Percentiles rank a stretch among this genome's conserved stretches.
These are phyloP conservation scores for Phylloscopus whistleri DNA, from an alignment of 2,113 vertebrate genomes.

Conservation along the genomic window DNA sequence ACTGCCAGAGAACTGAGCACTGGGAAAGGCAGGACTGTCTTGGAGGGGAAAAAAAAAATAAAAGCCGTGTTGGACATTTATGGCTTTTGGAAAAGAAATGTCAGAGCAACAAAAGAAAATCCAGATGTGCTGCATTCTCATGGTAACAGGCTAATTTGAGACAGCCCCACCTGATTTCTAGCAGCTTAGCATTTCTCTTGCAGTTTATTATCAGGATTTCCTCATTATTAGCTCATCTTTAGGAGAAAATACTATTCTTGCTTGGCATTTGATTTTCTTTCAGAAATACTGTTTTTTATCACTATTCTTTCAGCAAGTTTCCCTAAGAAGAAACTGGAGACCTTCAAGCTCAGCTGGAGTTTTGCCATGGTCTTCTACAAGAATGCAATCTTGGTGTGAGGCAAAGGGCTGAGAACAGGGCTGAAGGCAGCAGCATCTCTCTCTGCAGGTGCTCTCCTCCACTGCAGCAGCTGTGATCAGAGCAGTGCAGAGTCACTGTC, in stretches of 20 bases:
- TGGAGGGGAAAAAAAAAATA: accelerated
- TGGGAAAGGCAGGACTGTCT: background rate
- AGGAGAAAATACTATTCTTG: background rate
- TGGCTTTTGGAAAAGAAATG: constrained; percentile 25
- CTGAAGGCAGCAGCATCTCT: background rate
- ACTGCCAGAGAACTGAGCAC: background rate
- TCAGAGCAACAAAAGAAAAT: constrained; percentile 36
- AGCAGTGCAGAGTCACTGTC: background rate
- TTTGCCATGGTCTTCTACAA: background rate
- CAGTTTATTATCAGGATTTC: constrained; percentile 1
- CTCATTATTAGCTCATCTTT: background rate
- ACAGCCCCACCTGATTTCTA: constrained; percentile 14
- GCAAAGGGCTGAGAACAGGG: background rate
- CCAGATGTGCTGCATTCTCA: constrained; percentile 15
- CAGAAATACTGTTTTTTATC: background rate
- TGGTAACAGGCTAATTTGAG: background rate
- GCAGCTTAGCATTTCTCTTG: background rate
- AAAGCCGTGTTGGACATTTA: background rate
- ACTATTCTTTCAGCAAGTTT: background rate
- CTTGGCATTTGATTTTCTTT: background rate
- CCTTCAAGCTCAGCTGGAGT: background rate
- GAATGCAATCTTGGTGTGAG: background rate
- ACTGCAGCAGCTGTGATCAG: background rate
- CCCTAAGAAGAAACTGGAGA: background rate
- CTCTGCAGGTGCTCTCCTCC: background rate